phyloP scores from a whole-genome alignment of 2,888 invertebrate genomes.

The Callyntrura sp. region DNA sequence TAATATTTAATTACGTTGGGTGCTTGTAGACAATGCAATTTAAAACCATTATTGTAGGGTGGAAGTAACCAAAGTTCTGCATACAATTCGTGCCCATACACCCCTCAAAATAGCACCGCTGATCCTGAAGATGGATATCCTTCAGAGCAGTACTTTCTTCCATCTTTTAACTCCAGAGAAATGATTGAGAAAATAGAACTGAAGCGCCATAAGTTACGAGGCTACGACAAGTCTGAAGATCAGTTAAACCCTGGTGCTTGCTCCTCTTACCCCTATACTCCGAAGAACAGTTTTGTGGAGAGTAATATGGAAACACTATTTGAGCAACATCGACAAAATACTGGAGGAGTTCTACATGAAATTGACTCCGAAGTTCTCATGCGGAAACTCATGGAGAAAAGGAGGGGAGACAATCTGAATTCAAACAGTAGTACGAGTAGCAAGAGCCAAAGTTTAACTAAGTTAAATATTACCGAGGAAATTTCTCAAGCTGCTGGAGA shows the following conservation, averaged over 20 bases:
- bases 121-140: constrained; percentile 84
- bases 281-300: constrained; percentile 85
- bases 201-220: constrained; percentile 85
- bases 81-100: constrained; percentile 84
- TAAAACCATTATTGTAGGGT: constrained; percentile 72
- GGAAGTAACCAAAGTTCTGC: constrained; percentile 84
- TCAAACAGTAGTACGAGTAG: constrained; percentile 77
- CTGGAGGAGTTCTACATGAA: constrained; percentile 79
- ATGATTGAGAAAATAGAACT: constrained; percentile 86
- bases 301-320: constrained; percentile 83
- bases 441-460: constrained; percentile 81
- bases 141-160: constrained; percentile 84
- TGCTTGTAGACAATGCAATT: background rate
- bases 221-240: constrained; percentile 84
- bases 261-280: constrained; percentile 85
- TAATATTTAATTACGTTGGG: background rate
- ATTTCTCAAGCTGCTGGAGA: constrained; percentile 41
- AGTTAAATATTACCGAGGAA: constrained; percentile 76
- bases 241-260: constrained; percentile 83
- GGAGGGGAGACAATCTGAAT: constrained; percentile 65
- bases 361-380: constrained; percentile 83
- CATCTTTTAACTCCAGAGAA: constrained; percentile 86
- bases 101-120: constrained; percentile 85
- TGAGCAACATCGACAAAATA: constrained; percentile 75
- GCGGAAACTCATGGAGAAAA: constrained; percentile 81